Evolutionary conservation across 2,113 vertebrate genomes (phyloP).

Genomic region (Otus sunia): DNA sequence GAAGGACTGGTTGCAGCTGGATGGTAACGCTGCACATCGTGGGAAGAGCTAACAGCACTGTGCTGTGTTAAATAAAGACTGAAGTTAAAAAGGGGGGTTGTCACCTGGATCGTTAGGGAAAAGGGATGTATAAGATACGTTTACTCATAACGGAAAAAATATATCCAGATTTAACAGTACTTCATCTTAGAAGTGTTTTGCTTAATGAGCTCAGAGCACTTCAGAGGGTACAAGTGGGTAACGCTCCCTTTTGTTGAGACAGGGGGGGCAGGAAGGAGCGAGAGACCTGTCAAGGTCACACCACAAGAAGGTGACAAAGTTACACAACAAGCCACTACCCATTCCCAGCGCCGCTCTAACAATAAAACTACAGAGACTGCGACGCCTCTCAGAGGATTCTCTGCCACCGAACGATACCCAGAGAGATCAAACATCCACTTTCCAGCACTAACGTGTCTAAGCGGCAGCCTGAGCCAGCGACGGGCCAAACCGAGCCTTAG

Average conservation of each 20-base stretch:
- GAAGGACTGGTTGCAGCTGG: not conserved
- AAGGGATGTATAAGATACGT: fast-evolving
- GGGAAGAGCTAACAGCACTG: not conserved
- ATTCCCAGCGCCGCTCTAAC: not conserved
- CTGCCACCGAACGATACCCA: not conserved
- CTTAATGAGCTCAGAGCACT: not conserved
- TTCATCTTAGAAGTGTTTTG: not conserved
- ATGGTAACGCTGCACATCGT: not conserved
- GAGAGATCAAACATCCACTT: not conserved
- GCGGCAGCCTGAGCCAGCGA: not conserved
- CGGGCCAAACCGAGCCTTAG: not conserved
- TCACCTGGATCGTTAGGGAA: not conserved
- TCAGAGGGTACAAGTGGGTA: not conserved
- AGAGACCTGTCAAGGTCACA: conserved; percentile 22
- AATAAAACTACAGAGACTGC: not conserved
- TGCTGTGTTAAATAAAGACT: not conserved
- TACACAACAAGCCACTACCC: not conserved
- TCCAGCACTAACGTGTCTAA: not conserved
- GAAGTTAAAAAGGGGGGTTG: not conserved
- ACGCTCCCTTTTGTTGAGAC: not conserved
- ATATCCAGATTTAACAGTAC: not conserved
- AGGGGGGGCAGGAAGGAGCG: not conserved
- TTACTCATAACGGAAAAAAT: not conserved
- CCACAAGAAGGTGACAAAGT: conserved; percentile 6
- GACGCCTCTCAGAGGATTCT: not conserved